phyloP scores from a whole-genome alignment of 2,888 invertebrate genomes.

The Octonoba sinensis region DNA sequence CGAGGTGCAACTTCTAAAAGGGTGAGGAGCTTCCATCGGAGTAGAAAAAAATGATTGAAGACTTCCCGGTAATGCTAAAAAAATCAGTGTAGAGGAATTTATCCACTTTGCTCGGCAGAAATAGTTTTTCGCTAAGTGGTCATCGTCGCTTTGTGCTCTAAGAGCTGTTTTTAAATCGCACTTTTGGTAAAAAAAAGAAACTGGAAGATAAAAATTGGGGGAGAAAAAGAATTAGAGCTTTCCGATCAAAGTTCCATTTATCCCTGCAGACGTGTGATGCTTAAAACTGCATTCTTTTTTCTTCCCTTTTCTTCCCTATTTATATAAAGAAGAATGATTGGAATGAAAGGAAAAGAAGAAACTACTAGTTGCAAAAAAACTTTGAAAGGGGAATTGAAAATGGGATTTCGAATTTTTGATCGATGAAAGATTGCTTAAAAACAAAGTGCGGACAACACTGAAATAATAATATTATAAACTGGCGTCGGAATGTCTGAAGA shows the following conservation, averaged over 20 bases:
- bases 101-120: constrained; percentile 58
- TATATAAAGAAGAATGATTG: constrained; percentile 7
- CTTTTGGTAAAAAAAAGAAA: constrained; percentile 53
- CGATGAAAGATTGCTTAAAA: neutral
- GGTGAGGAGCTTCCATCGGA: neutral
- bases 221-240: constrained; percentile 21
- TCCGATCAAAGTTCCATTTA: constrained; percentile 63
- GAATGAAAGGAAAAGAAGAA: neutral
- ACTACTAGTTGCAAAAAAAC: constrained; percentile 11
- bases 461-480: too few species aligned
- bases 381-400: constrained; percentile 9
- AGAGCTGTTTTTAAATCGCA: constrained; percentile 54
- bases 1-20: constrained; percentile 14
- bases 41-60: constrained; percentile 52
- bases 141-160: constrained; percentile 19
- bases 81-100: constrained; percentile 60
- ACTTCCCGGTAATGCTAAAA: constrained; percentile 53
- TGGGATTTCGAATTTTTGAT: constrained; percentile 1
- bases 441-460: neutral
- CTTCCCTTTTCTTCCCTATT: constrained; percentile 2
- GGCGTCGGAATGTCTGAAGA: too few species aligned
- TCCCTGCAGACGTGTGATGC: constrained; percentile 59
- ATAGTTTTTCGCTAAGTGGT: constrained; percentile 63
- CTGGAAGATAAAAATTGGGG: constrained; percentile 4
- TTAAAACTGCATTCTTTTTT: constrained; percentile 37